Conservation (phyloP, 2,888 invertebrate genomes). For the Amiota minor region DNA sequence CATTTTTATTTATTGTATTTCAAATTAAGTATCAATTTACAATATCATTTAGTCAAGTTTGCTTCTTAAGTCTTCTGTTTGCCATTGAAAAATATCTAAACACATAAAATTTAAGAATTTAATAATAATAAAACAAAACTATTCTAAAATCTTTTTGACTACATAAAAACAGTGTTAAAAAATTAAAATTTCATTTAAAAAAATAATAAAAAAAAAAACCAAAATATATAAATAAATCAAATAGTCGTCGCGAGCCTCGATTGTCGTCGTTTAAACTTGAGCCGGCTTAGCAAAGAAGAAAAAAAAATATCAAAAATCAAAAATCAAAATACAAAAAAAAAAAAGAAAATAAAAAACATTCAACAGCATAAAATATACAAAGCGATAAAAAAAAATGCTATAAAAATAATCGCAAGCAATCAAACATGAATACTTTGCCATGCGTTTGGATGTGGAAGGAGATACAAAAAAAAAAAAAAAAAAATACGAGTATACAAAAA, state of each 20-base stretch:
- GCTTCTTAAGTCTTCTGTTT: constrained; percentile 54
- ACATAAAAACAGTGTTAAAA: constrained; percentile 3
- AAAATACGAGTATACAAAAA: too few species aligned
- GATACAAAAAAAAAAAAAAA: background rate
- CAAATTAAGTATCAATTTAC: constrained; percentile 23
- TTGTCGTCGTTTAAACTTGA: constrained; percentile 19
- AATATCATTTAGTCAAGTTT: constrained; percentile 27
- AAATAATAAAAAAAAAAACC: constrained; percentile 37
- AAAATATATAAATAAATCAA: constrained; percentile 41
- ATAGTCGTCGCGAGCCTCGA: constrained; percentile 30
- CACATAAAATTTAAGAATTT: background rate
- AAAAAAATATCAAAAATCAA: constrained; percentile 41
- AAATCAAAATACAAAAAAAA: constrained; percentile 16
- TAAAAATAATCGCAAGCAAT: constrained; percentile 29
- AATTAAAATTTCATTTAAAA: background rate
- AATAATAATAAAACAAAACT: constrained; percentile 18
- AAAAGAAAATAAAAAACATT: constrained; percentile 16
- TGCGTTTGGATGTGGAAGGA: constrained; percentile 20
- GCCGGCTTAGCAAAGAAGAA: constrained; percentile 31
- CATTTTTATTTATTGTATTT: constrained; percentile 29
- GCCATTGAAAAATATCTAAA: background rate
- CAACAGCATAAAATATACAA: constrained; percentile 26
- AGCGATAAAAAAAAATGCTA: constrained; percentile 33
- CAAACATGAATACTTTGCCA: constrained; percentile 13
- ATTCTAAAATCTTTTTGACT: constrained; percentile 18